Base-by-base conservation (phyloP, 2,888 invertebrate species). In the Orthonychiurus folsomi region DNA sequence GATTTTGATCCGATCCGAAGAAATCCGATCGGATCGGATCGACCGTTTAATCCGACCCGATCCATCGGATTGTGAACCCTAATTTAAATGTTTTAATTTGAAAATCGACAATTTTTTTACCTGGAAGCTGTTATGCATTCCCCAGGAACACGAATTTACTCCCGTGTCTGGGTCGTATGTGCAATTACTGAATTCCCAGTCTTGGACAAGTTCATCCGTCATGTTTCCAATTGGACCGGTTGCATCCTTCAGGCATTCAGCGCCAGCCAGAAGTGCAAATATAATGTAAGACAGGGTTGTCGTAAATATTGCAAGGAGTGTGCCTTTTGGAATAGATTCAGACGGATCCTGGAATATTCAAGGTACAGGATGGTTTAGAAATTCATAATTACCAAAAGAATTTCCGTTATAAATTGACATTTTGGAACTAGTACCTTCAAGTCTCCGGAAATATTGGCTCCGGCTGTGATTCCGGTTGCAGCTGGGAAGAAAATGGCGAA, bases 401-500 rank as follows among this genome's bases (percentile, higher is more conserved):
- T n/a, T n/a, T n/a, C n/a, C n/a, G n/a, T n/a, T n/a, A n/a, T n/a
- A n/a, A n/a, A n/a, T n/a, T n/a, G n/a, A n/a, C n/a, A n/a, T n/a
- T n/a, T n/a, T n/a, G n/a, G n/a, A n/a, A n/a, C n/a, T n/a, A n/a
- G 66, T 72, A 80, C 80, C 74, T 79, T 79, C 50, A 83, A 74
- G 75, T 83, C 82, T 55, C 82, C 83, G 37, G 81, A 81, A 65
- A 83, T 82, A 73, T 83, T 83, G n/a, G 83, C 83, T 21, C 80
- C 80, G 56, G 80, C 80, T 67, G 80, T 76, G 65, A 80, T 81
- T 57, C 83, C 83, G 55, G 83, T 83, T 2, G 82, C 82, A 24
- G 83, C 81, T 1, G 83, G 83, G 74, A 83, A 83, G 75, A 81
- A 84, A 57, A 83, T 79, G 58, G 81, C 75, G 74, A 83, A 83